Evolutionary conservation across 2,888 invertebrate species (phyloP), one percentile per base, ranked within the genome.

Genomic region (Apotomis capreana): DNA sequence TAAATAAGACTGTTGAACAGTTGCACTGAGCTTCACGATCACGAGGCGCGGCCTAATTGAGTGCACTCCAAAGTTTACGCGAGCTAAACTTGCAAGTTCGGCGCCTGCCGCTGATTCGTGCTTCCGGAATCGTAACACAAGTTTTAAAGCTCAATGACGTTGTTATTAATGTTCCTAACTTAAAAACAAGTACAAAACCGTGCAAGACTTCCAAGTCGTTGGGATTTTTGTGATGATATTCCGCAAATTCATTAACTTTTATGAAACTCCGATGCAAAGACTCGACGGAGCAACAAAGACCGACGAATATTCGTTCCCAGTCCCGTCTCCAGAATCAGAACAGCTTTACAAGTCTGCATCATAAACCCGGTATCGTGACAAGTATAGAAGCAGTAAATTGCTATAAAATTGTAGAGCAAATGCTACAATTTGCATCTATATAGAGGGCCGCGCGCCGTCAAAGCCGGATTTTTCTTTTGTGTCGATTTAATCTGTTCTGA

Each of bases 351-450:
- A 26, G 8, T 63, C 40, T 64, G 13, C n/a, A 40, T 55, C 40
- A 40, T 49, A 67, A 65, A 40, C 37, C 46, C 49, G 15, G 46
- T 36, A 51, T 49, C 26, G 15, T 15, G 40, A 61, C 51, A 65
- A 37, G 6, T 40, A 55, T 65, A 40, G 40, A 49, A 15, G 60
- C 15, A 10, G 58, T 72, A 58, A 58, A 62, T 62, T 58, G 71
- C 44, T 57, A 52, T 44, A 59, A 68, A 68, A 71, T 71, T 62
- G 67, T 71, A 63, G 52, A 72, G 71, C 36, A 68, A 52, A 62
- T 58, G 62, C 51, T 62, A 62, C 62, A 68, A 68, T 68, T 68
- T 68, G 57, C 71, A 63, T 55, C 61, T 71, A 49, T 61, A 68
- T 68, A 62, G 9, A 51, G 57, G 44, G 13, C 36, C 49, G 51